Evolutionary conservation across 2,888 invertebrate species (phyloP), one percentile per base, ranked within the genome.

Genomic region (Orchestes rusci): DNA sequence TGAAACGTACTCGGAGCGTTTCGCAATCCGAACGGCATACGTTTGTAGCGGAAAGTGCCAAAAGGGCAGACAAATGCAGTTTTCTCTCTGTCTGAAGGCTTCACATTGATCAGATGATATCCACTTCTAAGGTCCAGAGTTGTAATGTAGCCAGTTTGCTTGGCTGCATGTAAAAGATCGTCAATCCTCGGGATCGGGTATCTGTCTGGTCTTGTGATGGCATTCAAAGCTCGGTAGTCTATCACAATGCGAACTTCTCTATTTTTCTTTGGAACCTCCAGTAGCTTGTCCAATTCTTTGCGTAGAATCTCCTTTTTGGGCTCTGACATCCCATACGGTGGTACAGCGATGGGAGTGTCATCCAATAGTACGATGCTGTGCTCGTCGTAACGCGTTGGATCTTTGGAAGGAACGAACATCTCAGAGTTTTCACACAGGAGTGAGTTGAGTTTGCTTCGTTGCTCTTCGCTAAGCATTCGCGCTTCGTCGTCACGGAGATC

Each of bases 11-110:
- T n/a, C n/a, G n/a, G n/a, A n/a, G n/a, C n/a, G n/a, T n/a, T n/a
- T n/a, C n/a, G n/a, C n/a, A n/a, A n/a, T n/a, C n/a, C n/a, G n/a
- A n/a, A n/a, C n/a, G n/a, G n/a, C n/a, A n/a, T n/a, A n/a, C n/a
- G n/a, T n/a, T n/a, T n/a, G n/a, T n/a, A n/a, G n/a, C n/a, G n/a
- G n/a, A n/a, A n/a, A n/a, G n/a, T n/a, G n/a, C n/a, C n/a, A n/a
- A n/a, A n/a, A n/a, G n/a, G 37, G 31, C 57, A 53, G 7, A 33
- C 17, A 33, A 33, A 33, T 7, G 34, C 34, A 15, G 34, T 33
- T 16, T 33, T 33, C 5, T 33, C 34, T 16, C 34, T 13, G 16
- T 33, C 16, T 23, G 23, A 23, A 23, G n/a, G n/a, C n/a, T n/a
- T n/a, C n/a, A n/a, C n/a, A n/a, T n/a, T n/a, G n/a, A n/a, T n/a